Conservation (phyloP, 2,888 invertebrate genomes). For the Proisotoma minuta region DNA sequence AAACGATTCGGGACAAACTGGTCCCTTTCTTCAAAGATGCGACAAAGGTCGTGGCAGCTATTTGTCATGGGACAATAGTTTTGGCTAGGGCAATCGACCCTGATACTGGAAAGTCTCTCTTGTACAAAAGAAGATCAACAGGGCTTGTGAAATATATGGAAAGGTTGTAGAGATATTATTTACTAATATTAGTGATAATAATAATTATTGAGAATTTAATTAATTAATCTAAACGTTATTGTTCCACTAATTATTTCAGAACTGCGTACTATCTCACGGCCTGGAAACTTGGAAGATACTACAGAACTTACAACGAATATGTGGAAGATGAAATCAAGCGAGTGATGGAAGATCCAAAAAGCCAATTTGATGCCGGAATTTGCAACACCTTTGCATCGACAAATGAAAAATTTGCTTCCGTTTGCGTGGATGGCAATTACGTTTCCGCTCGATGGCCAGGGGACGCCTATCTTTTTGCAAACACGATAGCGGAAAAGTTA, state of each 20-base stretch:
- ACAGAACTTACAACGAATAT: conserved; percentile 40
- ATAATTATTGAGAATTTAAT: too few species aligned
- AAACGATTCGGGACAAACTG: conserved; percentile 30
- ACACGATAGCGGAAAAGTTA: conserved; percentile 34
- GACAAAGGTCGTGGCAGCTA: conserved; percentile 37
- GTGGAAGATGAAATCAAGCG: conserved; percentile 40
- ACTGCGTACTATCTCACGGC: conserved; percentile 38
- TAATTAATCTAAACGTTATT: too few species aligned
- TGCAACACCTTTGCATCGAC: conserved; percentile 36
- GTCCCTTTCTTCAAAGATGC: conserved; percentile 32
- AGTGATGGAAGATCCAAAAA: conserved; percentile 31
- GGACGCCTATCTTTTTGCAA: conserved; percentile 36
- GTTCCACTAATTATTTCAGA: conserved; percentile 14
- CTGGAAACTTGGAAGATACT: conserved; percentile 44
- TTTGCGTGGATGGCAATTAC: conserved; percentile 41
- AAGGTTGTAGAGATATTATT: too few species aligned
- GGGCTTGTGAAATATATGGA: conserved; percentile 45
- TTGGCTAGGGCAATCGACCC: conserved; percentile 36
- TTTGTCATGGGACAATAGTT: conserved; percentile 43
- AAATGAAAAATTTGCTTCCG: conserved; percentile 39
- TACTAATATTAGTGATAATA: too few species aligned
- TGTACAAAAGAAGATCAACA: conserved; percentile 39
- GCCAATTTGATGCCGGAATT: conserved; percentile 35
- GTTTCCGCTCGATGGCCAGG: conserved; percentile 44
- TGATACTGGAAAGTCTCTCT: conserved; percentile 38